phyloP scores from a whole-genome alignment of 2,888 invertebrate genomes.

The Microctonus hyperodae region DNA sequence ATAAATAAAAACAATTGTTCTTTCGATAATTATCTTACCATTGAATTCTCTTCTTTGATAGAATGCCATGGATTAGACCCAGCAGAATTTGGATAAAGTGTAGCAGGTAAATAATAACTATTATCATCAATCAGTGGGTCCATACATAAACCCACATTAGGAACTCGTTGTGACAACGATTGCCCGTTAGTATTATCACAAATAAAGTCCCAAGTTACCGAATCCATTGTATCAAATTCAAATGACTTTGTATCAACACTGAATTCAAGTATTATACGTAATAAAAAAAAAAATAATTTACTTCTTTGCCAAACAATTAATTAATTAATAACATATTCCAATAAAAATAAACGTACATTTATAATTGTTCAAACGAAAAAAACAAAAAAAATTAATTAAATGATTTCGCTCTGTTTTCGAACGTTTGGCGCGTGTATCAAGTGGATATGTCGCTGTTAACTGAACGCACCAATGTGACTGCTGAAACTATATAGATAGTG shows the following conservation, averaged over 20 bases:
- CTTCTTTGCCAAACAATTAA: not conserved
- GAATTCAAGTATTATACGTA: not conserved
- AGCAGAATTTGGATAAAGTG: constrained; percentile 48
- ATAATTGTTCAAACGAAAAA: not conserved
- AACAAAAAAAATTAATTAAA: too few species aligned
- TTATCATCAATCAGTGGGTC: constrained; percentile 54
- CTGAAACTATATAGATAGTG: constrained; percentile 53
- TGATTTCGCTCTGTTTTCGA: constrained; percentile 4
- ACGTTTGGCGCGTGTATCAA: constrained; percentile 7
- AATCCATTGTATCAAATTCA: constrained; percentile 15
- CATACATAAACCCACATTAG: constrained; percentile 49
- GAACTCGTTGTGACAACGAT: constrained; percentile 58
- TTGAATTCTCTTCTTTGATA: constrained; percentile 52
- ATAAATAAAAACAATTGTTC: not conserved
- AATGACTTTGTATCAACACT: not conserved
- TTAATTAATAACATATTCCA: not conserved
- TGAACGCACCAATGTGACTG: constrained; percentile 57
- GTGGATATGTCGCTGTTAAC: constrained; percentile 42
- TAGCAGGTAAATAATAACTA: constrained; percentile 54
- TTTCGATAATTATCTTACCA: constrained; percentile 47
- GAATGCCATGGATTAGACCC: constrained; percentile 48
- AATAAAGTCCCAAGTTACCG: constrained; percentile 17
- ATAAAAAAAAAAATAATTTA: not conserved
- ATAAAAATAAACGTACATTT: not conserved
- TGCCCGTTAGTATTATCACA: constrained; percentile 20